Percentiles rank a stretch among this genome's conserved stretches.
Conservation (phyloP, 2,113 vertebrate genomes). For the Amphilophus citrinellus region DNA sequence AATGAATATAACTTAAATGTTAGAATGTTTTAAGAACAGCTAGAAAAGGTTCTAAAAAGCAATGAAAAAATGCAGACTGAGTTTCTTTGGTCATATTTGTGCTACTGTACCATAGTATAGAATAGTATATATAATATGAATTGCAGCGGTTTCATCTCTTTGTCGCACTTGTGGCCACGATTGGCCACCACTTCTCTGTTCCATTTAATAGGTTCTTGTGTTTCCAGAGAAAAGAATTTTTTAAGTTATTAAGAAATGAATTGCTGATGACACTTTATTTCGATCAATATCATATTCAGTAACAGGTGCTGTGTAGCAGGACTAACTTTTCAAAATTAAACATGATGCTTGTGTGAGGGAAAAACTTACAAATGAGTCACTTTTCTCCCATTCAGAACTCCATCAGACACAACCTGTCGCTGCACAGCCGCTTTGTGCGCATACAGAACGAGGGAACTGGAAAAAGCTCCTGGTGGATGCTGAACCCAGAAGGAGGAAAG, state of each 20-base stretch:
- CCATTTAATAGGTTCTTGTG: background rate
- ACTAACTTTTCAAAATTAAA: background rate
- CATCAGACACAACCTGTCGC: conserved; percentile 96
- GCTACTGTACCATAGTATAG: background rate
- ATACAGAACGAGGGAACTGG: conserved; percentile 98
- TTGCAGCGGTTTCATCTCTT: background rate
- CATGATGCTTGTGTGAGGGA: background rate
- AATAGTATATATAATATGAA: background rate
- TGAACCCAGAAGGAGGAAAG: conserved; percentile 97
- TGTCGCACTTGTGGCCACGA: background rate
- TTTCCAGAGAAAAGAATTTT: background rate
- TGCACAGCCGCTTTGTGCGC: conserved; percentile 97
- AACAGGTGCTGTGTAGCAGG: no score
- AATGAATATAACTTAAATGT: background rate
- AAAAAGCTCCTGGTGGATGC: conserved; percentile 99
- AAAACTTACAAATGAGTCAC: background rate
- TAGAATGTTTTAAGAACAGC: background rate
- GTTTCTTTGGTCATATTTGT: background rate
- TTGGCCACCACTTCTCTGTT: background rate
- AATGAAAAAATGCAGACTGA: background rate
- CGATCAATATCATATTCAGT: background rate
- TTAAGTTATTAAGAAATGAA: background rate
- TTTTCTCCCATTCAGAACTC: conserved; percentile 89
- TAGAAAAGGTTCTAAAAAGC: background rate
- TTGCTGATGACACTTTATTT: background rate